Evolutionary conservation across 1,140 invertebrate genomes (phyloP), one percentile per base, ranked within the genome.

Genomic region (Centruroides sculpturatus): DNA sequence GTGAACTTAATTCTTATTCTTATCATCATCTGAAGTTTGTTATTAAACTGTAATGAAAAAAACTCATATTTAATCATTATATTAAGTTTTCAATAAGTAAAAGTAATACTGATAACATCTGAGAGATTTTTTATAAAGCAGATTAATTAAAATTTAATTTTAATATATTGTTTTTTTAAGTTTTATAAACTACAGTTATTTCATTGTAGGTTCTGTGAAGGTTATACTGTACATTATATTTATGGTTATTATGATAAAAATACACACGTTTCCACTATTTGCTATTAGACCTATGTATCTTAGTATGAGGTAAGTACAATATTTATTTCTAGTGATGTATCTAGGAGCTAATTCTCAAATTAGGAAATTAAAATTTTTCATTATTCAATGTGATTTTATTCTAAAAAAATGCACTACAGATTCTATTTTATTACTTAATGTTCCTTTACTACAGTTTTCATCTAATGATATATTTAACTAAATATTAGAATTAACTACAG

Each of bases 271-370:
- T 72, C 97, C 97, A 55, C 76, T 99, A 64, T 99, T 99, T 79
- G 93, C 95, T 34, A 92, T 99, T 72, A 81, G 97, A 69, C 96
- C 96, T 34, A 98, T 99, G 90, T 99, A 99, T 77, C 86, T 98
- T 68, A 93, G 95, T 13, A 85, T 99, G 77, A 84, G 85, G 85
- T 87, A 71, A 73, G 74, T 69, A 60, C 10, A 50, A 69, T 69
- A 63, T 47, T 62, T 23, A 23, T 23, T 23, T 23, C 23, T 23
- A 23, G 23, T 23, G 23, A 23, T 23, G 23, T 23, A 23, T 23
- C 2, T 23, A 23, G 23, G 23, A 23, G 2, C 2, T 23, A 23
- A 23, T 23, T 23, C 23, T 23, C 23, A 23, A 23, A 23, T 23
- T 23, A 23, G 23, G 23, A 23, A 23, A 23, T 23, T 23, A 23